Percentiles rank a stretch among this genome's conserved stretches.
phyloP scores from a whole-genome alignment of 2,797 vertebrate species.

The Ceryle rudis region DNA sequence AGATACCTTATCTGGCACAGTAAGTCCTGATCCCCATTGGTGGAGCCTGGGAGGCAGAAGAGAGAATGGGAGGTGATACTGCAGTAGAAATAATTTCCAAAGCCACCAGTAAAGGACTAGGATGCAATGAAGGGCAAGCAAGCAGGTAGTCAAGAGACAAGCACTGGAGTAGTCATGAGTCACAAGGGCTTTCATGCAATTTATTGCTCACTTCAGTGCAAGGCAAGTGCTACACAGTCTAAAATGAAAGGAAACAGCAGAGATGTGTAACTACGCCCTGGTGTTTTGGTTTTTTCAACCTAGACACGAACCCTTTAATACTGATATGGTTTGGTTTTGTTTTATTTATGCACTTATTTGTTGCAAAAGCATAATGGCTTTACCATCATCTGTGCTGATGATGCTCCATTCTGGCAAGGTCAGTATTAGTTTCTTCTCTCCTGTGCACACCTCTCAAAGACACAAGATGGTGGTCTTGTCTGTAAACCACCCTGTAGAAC shows the following conservation, averaged over 20 bases:
- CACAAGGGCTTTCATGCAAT: background rate
- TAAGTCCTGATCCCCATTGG: background rate
- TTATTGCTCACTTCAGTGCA: background rate
- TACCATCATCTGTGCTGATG: constrained; percentile 19
- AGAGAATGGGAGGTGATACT: background rate
- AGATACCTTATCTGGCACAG: background rate
- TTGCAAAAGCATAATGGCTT: constrained; percentile 32
- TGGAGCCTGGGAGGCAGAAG: background rate
- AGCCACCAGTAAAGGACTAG: background rate
- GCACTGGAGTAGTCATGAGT: background rate
- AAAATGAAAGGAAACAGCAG: constrained; percentile 52
- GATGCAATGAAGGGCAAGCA: background rate
- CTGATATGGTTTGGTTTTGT: constrained; percentile 31
- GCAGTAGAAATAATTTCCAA: background rate
- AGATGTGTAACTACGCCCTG: constrained; percentile 46
- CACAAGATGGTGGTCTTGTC: constrained; percentile 13
- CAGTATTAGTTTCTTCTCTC: constrained; percentile 13
- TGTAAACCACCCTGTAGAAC: background rate
- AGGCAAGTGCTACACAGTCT: background rate
- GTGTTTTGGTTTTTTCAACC: background rate
- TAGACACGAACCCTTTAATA: constrained; percentile 34
- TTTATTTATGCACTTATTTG: constrained; percentile 54
- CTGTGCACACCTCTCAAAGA: constrained; percentile 46
- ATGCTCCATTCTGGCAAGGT: constrained; percentile 30
- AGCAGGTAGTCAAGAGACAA: background rate